phyloP scores from a whole-genome alignment of 2,797 vertebrate genomes.

The Macropodus opercularis region DNA sequence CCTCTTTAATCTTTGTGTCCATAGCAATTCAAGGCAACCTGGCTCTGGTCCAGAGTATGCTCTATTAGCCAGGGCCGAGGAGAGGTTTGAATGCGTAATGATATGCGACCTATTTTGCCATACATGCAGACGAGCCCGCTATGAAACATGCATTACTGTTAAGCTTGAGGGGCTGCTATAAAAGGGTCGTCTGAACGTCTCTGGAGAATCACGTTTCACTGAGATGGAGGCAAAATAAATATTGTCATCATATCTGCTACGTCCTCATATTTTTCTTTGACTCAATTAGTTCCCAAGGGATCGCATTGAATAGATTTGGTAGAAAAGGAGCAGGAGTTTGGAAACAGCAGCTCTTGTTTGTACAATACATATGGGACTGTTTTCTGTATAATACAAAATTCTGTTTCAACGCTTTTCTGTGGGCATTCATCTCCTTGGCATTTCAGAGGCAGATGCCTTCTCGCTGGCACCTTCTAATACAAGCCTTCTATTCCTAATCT shows the following conservation, averaged over 20 bases:
- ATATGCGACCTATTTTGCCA: conserved; percentile 71
- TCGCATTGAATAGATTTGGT: conserved; percentile 50
- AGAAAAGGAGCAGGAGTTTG: conserved; percentile 40
- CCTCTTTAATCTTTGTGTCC: conserved; percentile 74
- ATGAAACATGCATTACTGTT: conserved; percentile 60
- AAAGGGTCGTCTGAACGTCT: conserved; percentile 65
- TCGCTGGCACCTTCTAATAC: conserved; percentile 58
- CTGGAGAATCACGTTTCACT: conserved; percentile 68
- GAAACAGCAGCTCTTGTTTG: conserved; percentile 18
- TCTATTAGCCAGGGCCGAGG: conserved; percentile 62
- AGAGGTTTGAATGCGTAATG: conserved; percentile 67
- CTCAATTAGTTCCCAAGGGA: conserved; percentile 57
- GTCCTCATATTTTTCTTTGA: conserved; percentile 60
- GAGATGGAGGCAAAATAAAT: conserved; percentile 63
- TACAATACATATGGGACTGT: conserved; percentile 11
- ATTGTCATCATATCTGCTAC: conserved; percentile 55
- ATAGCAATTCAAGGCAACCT: conserved; percentile 69
- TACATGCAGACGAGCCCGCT: conserved; percentile 55
- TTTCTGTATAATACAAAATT: conserved; percentile 13
- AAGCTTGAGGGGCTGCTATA: conserved; percentile 62
- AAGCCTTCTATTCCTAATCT: conserved; percentile 70
- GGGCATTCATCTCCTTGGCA: conserved; percentile 6
- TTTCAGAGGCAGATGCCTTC: conserved; percentile 29
- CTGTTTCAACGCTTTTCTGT: conserved; percentile 15
- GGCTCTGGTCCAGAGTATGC: conserved; percentile 34